Evolutionary conservation across 2,797 vertebrate genomes (phyloP).

Genomic region (Leptatherina wallacei): DNA sequence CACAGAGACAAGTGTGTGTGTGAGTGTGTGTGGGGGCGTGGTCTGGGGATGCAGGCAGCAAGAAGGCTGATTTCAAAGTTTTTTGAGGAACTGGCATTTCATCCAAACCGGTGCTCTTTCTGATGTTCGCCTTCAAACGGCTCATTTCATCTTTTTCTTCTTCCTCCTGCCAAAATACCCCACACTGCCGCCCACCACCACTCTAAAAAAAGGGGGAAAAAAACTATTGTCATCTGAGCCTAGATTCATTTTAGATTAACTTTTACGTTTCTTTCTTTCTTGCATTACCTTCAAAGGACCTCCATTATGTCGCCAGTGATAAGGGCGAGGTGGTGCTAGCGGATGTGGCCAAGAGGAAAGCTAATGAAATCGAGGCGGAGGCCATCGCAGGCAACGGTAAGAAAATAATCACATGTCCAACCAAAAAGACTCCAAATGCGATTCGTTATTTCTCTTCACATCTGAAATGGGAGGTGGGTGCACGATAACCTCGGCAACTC

Average conservation of each 20-base stretch:
- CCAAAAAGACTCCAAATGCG: constrained; percentile 52
- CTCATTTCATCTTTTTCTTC: constrained; percentile 78
- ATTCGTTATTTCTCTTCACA: constrained; percentile 50
- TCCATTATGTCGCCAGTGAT: constrained; percentile 97
- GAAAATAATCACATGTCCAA: constrained; percentile 73
- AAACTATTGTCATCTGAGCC: constrained; percentile 80
- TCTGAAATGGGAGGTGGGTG: constrained; percentile 49
- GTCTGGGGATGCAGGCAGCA: constrained; percentile 35
- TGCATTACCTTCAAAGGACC: constrained; percentile 97
- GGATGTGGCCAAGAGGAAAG: constrained; percentile 94
- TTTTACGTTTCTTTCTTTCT: constrained; percentile 83
- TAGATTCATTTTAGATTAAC: constrained; percentile 93
- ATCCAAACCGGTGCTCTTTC: constrained; percentile 73
- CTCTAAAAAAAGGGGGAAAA: constrained; percentile 56
- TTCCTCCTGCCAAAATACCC: constrained; percentile 58
- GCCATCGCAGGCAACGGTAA: constrained; percentile 88
- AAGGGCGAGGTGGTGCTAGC: constrained; percentile 96
- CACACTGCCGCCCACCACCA: constrained; percentile 41
- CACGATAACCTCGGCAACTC: constrained; percentile 61
- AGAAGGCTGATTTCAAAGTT: constrained; percentile 80
- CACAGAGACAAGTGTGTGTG: constrained; percentile 33
- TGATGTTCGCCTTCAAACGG: constrained; percentile 83
- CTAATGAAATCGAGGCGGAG: constrained; percentile 90
- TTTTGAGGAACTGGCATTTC: constrained; percentile 80
- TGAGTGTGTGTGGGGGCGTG: constrained; percentile 9